Evolutionary conservation across 2,888 invertebrate genomes (phyloP).

Genomic region (Drosophila differens): DNA sequence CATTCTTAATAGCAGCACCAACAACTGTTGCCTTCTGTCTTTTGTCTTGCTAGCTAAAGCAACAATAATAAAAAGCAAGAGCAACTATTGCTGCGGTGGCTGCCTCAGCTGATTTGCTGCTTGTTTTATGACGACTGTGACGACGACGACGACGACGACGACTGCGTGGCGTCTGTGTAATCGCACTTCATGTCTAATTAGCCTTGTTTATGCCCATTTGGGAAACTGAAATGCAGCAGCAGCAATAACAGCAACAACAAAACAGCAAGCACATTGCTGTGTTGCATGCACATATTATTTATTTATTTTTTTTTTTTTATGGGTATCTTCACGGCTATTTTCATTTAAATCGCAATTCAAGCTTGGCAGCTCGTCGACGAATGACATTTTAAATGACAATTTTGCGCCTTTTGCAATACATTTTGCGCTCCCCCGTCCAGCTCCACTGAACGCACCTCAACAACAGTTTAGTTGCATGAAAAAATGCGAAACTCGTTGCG

Average conservation of each 20-base stretch:
- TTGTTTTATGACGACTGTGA: conserved; percentile 55
- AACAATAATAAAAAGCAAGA: conserved; percentile 14
- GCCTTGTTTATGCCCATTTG: conserved; percentile 82
- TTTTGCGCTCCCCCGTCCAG: not conserved
- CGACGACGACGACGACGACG: conserved; percentile 40
- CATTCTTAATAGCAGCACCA: conserved; percentile 17
- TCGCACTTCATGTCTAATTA: conserved; percentile 82
- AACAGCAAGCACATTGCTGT: conserved; percentile 33
- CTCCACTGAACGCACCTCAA: conserved; percentile 1
- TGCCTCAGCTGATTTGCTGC: conserved; percentile 56
- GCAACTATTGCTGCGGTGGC: conserved; percentile 32
- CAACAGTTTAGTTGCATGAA: conserved; percentile 20
- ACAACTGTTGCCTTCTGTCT: conserved; percentile 22
- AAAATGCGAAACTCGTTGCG: conserved; percentile 20
- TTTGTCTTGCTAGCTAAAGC: conserved; percentile 23
- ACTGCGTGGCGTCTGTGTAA: conserved; percentile 75
- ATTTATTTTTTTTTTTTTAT: conserved; percentile 64
- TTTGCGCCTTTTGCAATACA: conserved; percentile 70
- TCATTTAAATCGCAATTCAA: conserved; percentile 77
- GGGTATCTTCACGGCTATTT: conserved; percentile 80
- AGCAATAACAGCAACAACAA: conserved; percentile 23
- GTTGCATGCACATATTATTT: conserved; percentile 49
- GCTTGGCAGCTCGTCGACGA: conserved; percentile 56
- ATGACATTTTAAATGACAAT: conserved; percentile 80
- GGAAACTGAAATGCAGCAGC: conserved; percentile 60